phyloP scores from a whole-genome alignment of 2,888 invertebrate genomes.

The Andrena chrysosceles region DNA sequence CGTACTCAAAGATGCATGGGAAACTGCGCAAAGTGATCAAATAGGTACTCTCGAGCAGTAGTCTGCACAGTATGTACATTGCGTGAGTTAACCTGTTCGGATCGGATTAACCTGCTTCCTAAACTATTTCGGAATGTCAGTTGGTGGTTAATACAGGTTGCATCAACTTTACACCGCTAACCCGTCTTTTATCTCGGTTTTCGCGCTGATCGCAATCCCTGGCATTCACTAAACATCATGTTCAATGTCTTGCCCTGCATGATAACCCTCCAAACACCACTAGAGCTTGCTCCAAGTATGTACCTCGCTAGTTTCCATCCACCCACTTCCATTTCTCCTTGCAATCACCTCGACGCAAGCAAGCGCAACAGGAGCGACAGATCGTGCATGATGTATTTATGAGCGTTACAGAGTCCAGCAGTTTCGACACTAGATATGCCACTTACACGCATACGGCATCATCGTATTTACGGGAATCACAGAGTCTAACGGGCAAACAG shows the following conservation, averaged over 20 bases:
- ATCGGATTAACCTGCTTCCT: too few species aligned
- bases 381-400: constrained; percentile 18
- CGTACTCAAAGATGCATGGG: too few species aligned
- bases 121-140: too few species aligned
- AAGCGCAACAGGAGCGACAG: constrained; percentile 27
- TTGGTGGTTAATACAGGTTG: too few species aligned
- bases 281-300: neutral
- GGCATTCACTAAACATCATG: neutral
- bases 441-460: neutral
- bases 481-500: constrained; percentile 36
- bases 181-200: too few species aligned
- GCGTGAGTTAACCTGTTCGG: too few species aligned
- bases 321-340: neutral
- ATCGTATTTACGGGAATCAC: constrained; percentile 31
- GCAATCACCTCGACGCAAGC: neutral
- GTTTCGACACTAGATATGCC: constrained; percentile 2
- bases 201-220: too few species aligned
- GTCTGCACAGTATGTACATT: too few species aligned
- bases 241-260: neutral
- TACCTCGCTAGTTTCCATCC: neutral
- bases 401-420: constrained; percentile 6
- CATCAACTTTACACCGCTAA: too few species aligned
- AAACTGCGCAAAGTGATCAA: too few species aligned
- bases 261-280: neutral
- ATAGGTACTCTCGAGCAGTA: too few species aligned